Conservation (phyloP, 2,113 vertebrate genomes). For the Xenopus laevis region DNA sequence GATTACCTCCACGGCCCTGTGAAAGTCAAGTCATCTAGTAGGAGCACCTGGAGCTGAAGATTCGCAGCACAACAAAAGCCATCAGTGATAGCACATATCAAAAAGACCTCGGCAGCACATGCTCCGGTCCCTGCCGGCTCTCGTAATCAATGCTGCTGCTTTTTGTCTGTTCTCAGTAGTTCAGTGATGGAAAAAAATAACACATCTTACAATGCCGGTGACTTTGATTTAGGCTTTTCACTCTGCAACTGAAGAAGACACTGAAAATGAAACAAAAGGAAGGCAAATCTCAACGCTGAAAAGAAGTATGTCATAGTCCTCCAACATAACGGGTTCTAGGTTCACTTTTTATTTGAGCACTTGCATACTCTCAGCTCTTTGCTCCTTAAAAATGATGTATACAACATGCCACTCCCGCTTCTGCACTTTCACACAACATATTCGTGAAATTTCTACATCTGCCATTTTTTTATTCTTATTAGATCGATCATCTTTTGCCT, state of each 20-base stretch:
- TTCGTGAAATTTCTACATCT: background rate
- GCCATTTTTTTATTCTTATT: constrained; percentile 1
- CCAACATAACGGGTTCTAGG: constrained; percentile 50
- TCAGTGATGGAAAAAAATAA: constrained; percentile 68
- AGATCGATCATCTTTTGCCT: constrained; percentile 3
- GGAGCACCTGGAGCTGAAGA: constrained; percentile 66
- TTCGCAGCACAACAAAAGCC: constrained; percentile 74
- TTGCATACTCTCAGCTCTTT: constrained; percentile 69
- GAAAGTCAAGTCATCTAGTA: constrained; percentile 69
- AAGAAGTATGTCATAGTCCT: constrained; percentile 71
- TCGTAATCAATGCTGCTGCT: constrained; percentile 77
- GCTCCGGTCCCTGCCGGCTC: constrained; percentile 68
- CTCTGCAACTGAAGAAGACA: constrained; percentile 65
- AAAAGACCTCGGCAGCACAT: constrained; percentile 70
- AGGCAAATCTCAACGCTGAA: constrained; percentile 66
- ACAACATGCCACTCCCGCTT: constrained; percentile 75
- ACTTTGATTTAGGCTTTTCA: constrained; percentile 54
- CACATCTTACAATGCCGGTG: constrained; percentile 59
- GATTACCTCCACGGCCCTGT: constrained; percentile 85
- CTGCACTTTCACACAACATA: background rate
- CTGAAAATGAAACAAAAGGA: constrained; percentile 65
- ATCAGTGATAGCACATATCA: constrained; percentile 74
- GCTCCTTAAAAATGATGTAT: constrained; percentile 74
- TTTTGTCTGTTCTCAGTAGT: constrained; percentile 71
- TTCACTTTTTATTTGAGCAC: constrained; percentile 74